phyloP scores from a whole-genome alignment of 2,113 vertebrate genomes.

The Zapus hudsonius region DNA sequence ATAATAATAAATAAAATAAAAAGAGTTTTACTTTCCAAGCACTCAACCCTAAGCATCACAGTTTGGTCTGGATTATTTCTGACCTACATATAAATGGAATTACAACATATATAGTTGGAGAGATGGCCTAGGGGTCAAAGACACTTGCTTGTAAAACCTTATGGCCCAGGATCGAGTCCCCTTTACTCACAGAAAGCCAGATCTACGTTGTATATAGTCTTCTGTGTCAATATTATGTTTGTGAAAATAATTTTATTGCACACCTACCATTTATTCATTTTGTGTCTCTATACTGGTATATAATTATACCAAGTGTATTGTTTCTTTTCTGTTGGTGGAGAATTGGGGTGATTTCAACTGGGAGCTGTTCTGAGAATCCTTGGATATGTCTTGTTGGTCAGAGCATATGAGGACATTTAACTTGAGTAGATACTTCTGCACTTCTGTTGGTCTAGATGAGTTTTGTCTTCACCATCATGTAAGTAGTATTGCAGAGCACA shows the following conservation, averaged over 20 bases:
- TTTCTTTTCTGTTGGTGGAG: neutral
- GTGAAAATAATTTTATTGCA: neutral
- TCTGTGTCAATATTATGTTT: neutral
- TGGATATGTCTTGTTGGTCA: neutral
- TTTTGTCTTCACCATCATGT: neutral
- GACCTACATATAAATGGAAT: neutral
- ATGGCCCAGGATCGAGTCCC: too few relatives aligned
- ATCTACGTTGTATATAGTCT: neutral
- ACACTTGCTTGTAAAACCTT: too few relatives aligned
- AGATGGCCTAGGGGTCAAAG: too few relatives aligned
- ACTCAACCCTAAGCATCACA: neutral
- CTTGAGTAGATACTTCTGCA: neutral
- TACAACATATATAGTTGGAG: neutral
- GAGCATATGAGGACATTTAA: neutral
- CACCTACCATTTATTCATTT: neutral
- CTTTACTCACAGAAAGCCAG: too few relatives aligned
- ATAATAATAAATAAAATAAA: too few relatives aligned
- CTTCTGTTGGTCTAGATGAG: neutral
- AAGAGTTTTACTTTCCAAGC: neutral
- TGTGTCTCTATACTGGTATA: neutral
- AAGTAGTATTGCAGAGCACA: neutral
- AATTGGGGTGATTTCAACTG: neutral
- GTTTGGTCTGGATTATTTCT: slow-evolving; percentile 10
- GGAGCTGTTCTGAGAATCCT: neutral
- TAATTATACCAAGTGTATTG: neutral